A percentile compares a stretch with the other conserved stretches of the same genome.
Evolutionary conservation across 2,113 vertebrate species (phyloP).

Genomic region (Rhabdomys dilectus): DNA sequence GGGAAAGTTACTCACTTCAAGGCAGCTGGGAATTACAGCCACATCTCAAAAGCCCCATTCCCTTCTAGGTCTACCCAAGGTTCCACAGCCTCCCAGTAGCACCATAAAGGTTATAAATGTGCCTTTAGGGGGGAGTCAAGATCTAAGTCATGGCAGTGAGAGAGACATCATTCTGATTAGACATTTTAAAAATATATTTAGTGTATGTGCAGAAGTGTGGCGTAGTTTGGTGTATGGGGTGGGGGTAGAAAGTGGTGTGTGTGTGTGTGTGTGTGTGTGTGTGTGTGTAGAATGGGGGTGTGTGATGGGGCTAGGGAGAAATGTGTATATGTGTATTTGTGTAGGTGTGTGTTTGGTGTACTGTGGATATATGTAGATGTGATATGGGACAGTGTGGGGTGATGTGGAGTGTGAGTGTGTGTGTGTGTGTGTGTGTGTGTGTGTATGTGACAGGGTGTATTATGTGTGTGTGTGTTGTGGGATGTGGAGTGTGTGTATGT

Average conservation of each 20-base stretch:
- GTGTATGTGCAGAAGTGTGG: neutral
- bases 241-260: no score
- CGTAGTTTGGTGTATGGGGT: neutral
- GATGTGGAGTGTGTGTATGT: no score
- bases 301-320: no score
- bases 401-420: no score
- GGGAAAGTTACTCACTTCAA: neutral
- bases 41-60: neutral
- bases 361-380: neutral
- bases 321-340: no score
- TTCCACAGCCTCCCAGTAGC: neutral
- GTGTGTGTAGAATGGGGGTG: no score
- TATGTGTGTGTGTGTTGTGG: no score
- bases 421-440: no score
- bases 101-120: neutral
- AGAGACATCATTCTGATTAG: neutral
- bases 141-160: neutral
- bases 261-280: no score
- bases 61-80: neutral
- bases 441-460: no score
- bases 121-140: neutral
- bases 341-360: neutral
- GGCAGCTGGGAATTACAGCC: neutral
- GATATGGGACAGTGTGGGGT: no score
- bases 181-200: neutral